Base-by-base conservation (phyloP, 2,797 vertebrate genomes). In the Enteromius radiatus region DNA sequence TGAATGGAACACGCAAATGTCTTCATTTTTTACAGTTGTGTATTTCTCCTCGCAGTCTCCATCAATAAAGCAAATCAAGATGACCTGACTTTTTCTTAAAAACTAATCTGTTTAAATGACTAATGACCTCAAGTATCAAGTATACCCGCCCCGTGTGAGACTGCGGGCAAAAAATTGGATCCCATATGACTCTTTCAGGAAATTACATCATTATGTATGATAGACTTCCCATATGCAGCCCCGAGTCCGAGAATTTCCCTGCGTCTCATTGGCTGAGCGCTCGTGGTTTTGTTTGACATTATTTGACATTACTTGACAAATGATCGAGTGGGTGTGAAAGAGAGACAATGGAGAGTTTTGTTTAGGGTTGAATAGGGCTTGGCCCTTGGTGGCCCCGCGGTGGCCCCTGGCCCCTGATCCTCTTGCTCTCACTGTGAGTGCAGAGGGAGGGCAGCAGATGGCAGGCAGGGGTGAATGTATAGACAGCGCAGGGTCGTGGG, bases 381-480 rank as follows among this genome's bases (percentile, higher is more conserved):
- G 73, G 68, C 78, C 69, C 86, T 68, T 79, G 81, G 11, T 79
- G 77, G 61, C 84, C 54, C 78, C 36, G 15, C 47, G 33, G 80
- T 86, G 78, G 47, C 67, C 78, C 76, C 82, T 61, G 45, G 76
- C 81, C 80, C 78, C 91, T 90, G 91, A 93, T 95, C 93, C 93
- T 94, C 94, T 89, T 90, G 79, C 76, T 92, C 84, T 81, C 69
- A 63, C 76, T 80, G 63, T 76, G 83, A 80, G 83, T 84, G 70
- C 28, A 75, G 77, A 80, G 78, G 63, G 70, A 74, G 69, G 70
- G 77, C 65, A 83, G 74, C 81, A 83, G 81, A 83, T 83, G 81
- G 81, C 91, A 95, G 93, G 94, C 94, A 96, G 94, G 95, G 75
- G 93, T 96, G 96, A 96, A 94, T 93, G 89, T 94, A 93, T 93